Base-by-base conservation (phyloP, 2,888 invertebrate genomes). In the Agonopterix alstromeriana region DNA sequence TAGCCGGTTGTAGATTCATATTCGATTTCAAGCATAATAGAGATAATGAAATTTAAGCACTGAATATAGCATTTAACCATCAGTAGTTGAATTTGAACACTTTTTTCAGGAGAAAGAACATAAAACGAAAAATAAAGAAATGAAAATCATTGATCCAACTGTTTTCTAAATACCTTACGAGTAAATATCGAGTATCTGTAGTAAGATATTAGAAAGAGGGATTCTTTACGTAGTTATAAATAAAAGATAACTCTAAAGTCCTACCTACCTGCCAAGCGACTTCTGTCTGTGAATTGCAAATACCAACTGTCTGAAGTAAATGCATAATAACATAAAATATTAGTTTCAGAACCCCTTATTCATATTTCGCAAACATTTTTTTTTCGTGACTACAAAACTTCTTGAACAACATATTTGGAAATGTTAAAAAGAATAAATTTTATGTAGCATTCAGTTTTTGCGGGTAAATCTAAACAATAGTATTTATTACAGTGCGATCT, bases 251-350 rank as follows among this genome's bases (percentile, higher is more conserved):
- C 77, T 82, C 72, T 70, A 69, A 78, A 83, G 76, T 78, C 77
- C 69, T 77, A 76, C 77, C 69, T 77, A 76, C 81, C 78, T 79
- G 77, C 71, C 63, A 72, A 70, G 74, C 65, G 72, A 74, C 77
- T 80, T 72, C 73, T 79, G 78, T 79, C 77, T 73, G 77, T 79
- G 86, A 86, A 85, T 86, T 84, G 84, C 86, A 87, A 87, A 87
- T 86, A 80, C 63, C 65, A 64, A 67, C 70, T 70, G 70, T 70
- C 70, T 68, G 64, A 58, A 73, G 68, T 64, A 67, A 68, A 60
- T 57, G 58, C 57, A 67, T 70, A 51, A 66, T 67, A 67, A 63
- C 63, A 66, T 62, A 55, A 67, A 71, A 76, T 38, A 38, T n/a
- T 38, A 38, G n/a, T n/a, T 38, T 38, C 38, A 5, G 10, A 38